Percentiles rank a stretch among this genome's conserved stretches.
Evolutionary conservation across 2,797 vertebrate genomes (phyloP).

Genomic region (Cyprinella venusta): DNA sequence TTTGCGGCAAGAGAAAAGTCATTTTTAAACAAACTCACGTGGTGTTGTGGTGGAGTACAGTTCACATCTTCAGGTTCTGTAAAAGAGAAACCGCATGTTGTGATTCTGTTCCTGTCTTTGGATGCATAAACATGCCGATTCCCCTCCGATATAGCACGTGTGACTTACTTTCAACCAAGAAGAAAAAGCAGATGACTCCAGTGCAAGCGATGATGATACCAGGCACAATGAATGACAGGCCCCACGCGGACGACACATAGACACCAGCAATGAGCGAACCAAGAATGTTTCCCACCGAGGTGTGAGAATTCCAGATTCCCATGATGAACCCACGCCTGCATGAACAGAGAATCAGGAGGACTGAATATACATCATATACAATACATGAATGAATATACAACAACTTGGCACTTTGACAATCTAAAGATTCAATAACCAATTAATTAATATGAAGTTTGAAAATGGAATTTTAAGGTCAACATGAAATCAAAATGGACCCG

Average conservation of each 20-base stretch:
- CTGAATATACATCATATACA: not conserved
- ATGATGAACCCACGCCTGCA: conserved; percentile 94
- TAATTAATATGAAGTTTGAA: not conserved
- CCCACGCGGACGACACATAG: conserved; percentile 90
- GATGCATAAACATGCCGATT: not conserved
- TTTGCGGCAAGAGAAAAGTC: not conserved
- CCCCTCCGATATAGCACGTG: not conserved
- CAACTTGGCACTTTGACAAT: not conserved
- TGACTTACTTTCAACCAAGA: conserved; percentile 94
- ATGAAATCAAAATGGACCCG: not conserved
- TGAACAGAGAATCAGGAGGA: not conserved
- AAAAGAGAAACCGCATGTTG: conserved; percentile 38
- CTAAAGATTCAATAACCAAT: not conserved
- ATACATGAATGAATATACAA: too few species aligned
- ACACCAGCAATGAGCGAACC: conserved; percentile 91
- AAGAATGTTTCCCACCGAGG: conserved; percentile 95
- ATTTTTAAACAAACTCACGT: conserved; percentile 76
- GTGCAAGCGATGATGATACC: conserved; percentile 83
- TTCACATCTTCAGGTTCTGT: conserved; percentile 93
- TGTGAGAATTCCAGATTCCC: conserved; percentile 99
- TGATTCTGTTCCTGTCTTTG: conserved; percentile 1
- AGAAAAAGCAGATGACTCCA: conserved; percentile 92
- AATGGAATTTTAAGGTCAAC: not conserved
- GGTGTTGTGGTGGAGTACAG: conserved; percentile 85
- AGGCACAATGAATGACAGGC: conserved; percentile 92